Conservation (phyloP, 2,113 vertebrate genomes). For the Montifringilla adamsi region DNA sequence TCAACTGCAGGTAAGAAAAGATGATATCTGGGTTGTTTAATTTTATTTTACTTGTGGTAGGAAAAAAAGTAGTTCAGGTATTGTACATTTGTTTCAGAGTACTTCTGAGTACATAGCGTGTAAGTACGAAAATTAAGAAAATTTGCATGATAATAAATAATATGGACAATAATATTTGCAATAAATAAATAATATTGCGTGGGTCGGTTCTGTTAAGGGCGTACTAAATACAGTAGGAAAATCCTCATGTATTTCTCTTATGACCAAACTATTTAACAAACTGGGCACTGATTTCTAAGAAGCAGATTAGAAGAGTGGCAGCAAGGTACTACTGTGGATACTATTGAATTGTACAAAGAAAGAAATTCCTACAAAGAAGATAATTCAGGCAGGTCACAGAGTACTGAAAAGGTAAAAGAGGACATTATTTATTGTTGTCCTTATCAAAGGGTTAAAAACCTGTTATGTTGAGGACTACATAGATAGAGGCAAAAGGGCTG, state of each 20-base stretch:
- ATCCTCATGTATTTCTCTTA: neutral
- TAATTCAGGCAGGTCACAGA: neutral
- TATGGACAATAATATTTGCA: neutral
- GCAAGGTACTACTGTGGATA: neutral
- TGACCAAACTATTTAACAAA: neutral
- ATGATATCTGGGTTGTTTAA: neutral
- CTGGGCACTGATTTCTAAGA: neutral
- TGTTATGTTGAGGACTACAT: neutral
- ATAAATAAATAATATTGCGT: too few species aligned
- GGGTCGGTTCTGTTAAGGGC: neutral
- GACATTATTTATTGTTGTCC: neutral
- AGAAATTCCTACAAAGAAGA: neutral
- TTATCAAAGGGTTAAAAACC: neutral
- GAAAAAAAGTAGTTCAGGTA: neutral
- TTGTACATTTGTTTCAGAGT: neutral
- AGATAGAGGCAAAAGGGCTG: neutral
- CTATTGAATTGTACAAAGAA: neutral
- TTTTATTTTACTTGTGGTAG: neutral
- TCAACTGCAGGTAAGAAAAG: neutral
- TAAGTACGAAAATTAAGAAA: neutral
- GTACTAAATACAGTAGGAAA: neutral
- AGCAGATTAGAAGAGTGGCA: neutral
- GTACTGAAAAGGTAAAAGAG: neutral
- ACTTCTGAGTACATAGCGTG: neutral
- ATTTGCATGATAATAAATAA: neutral